Conservation (phyloP, 2,113 vertebrate species). For the Sula dactylatra region DNA sequence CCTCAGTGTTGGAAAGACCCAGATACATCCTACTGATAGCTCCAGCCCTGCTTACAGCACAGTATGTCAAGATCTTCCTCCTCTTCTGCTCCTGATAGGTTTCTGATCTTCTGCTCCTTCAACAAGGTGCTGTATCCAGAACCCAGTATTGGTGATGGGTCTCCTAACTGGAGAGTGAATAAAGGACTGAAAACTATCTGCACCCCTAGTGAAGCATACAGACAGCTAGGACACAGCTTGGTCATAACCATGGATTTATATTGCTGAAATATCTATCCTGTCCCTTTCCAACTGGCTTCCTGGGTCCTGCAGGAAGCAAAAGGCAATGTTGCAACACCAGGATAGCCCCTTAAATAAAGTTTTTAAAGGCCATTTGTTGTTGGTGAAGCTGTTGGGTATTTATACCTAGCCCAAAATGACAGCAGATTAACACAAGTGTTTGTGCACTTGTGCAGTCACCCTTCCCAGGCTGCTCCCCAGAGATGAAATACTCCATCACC, state of each 20-base stretch:
- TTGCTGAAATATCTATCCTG: neutral
- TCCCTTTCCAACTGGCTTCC: neutral
- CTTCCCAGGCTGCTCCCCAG: neutral
- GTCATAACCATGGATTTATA: neutral
- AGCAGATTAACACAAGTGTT: neutral
- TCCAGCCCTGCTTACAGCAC: neutral
- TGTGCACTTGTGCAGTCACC: neutral
- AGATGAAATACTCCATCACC: neutral
- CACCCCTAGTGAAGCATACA: neutral
- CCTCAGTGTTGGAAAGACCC: fast-evolving
- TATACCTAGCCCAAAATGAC: neutral
- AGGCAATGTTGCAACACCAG: neutral
- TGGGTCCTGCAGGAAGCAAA: neutral
- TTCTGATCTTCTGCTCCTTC: neutral
- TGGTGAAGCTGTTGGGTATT: neutral
- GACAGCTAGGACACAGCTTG: neutral
- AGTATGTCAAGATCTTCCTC: neutral
- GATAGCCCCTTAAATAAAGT: neutral
- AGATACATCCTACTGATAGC: neutral
- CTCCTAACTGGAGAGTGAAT: neutral
- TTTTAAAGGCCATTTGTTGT: neutral
- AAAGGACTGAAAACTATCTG: neutral
- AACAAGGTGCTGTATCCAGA: neutral
- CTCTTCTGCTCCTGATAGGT: neutral
- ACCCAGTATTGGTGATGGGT: neutral